Base-by-base conservation (phyloP, 2,888 invertebrate genomes). In the Keiferia lycopersicella region DNA sequence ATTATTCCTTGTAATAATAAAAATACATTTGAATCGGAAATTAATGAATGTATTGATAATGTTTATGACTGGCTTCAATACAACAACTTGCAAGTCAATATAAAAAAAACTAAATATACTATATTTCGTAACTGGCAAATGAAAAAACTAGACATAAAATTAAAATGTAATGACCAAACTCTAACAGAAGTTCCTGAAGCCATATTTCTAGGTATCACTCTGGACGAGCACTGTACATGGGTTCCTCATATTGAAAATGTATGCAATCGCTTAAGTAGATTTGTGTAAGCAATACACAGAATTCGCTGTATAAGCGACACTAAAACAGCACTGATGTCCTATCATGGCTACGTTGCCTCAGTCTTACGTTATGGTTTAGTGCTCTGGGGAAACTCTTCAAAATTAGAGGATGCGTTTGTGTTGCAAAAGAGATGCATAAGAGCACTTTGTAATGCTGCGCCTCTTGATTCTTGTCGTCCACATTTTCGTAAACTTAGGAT, bases 401-500 rank as follows among this genome's bases (percentile, higher is more conserved):
- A n/a, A 34, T 8, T 38, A 14, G 1, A 57, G 2, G 18, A 14
- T 38, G 34, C 34, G 1, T 38, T 57, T 38, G 38, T 57, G 7
- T 2, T 38, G n/a, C 57, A 57, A 38, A 57, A 57, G 11, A 34
- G 38, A 38, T 57, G 57, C 16, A 30, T 57, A 16, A 34, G 57
- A n/a, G 57, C 57, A 16, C 3, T 57, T 4, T 34, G 57, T 16
- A 16, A 16, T 18, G 30, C 30, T 8, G 34, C 34, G 1, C 38
- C 57, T 57, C 10, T n/a, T 0, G 57, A 57, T 11, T 38, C 16
- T 0, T 57, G 57, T 38, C 26, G 57, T 1, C 57, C 57, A 30
- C 38, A 38, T 11, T 53, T 53, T 53, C 4, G 14, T 2, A 53
- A 30, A 53, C 22, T 53, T 14, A 30, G 26, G 22, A 12, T 53